Base-by-base conservation (phyloP, 2,888 invertebrate species). In the Myopa tessellatipennis region DNA sequence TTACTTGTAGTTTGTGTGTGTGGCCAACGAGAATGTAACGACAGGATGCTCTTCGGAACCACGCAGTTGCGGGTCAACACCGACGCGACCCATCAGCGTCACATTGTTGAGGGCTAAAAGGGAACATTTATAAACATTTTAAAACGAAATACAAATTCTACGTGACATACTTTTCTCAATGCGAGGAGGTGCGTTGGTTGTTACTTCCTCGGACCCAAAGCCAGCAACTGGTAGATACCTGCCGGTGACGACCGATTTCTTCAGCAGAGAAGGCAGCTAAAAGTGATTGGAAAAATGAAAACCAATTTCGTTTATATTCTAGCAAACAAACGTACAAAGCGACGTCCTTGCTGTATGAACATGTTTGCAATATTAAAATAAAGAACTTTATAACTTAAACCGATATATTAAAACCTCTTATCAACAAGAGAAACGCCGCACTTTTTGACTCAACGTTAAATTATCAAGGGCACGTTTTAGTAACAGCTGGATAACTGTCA, bases 11-110 rank as follows among this genome's bases (percentile, higher is more conserved):
- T 95, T 95, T 63, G 92, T 93, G 85, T 97, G 96, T 38, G 98
- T 98, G 4, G 98, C 98, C 74, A 98, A 85, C 0, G 97, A 95
- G 89, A 98, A 98, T 82, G 95, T 92, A 45, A 96, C 93, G 38
- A 97, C 95, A 4, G 97, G 97, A 88, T 95, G 96, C 79, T 94
- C 92, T 73, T 93, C 92, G 3, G 91, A 92, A 4, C 98, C 98
- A 82, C 96, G 92, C 85, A 94, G 92, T 87, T 96, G 95, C 2
- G 98, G 96, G 87, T 96, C 95, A n/a, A 92, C 93, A 0, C 98
- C 98, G 60, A 95, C 95, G 86, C 98, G 91, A 4, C 98, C 98
- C 75, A 98, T 88, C 60, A 98, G 89, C 36, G 94, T 95, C 0
- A 97, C 95, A 88, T 92, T 93, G 89, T 98, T 98, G 74, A 98